A percentile compares a stretch with the other conserved stretches of the same genome.
These are phyloP conservation scores for Cyanoramphus novaezelandiae DNA, from an alignment of 2,113 vertebrate genomes.

Conservation along the genomic window DNA sequence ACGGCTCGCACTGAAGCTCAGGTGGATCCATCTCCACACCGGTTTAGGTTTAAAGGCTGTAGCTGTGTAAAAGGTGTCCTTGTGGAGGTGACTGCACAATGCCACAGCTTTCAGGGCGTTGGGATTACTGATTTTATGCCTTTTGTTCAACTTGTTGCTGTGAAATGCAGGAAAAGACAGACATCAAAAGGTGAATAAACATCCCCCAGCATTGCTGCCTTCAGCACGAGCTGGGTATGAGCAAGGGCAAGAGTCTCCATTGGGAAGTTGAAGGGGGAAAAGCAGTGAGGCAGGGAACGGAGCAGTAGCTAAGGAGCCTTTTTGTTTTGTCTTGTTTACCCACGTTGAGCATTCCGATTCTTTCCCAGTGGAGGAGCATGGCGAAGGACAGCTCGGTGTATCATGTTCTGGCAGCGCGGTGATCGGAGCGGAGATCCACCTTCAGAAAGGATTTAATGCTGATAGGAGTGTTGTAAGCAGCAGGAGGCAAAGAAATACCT, in stretches of 20 bases:
- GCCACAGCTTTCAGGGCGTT: not conserved
- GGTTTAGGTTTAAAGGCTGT: not conserved
- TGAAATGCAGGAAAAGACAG: not conserved
- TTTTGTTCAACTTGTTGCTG: not conserved
- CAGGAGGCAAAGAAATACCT: not conserved
- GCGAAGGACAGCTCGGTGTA: not conserved
- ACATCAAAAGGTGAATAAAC: not conserved
- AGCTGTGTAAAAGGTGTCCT: not conserved
- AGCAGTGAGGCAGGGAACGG: fast-evolving
- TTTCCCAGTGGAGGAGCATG: not conserved
- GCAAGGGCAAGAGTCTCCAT: not conserved
- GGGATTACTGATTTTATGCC: not conserved
- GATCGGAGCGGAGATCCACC: fast-evolving
- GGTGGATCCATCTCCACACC: not conserved
- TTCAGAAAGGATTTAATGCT: not conserved
- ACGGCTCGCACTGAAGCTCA: not conserved
- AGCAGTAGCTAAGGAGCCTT: not conserved
- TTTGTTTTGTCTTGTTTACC: not conserved
- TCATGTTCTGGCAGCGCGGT: fast-evolving
- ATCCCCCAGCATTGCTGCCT: not conserved
- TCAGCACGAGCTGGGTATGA: not conserved
- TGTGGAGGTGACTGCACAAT: not conserved
- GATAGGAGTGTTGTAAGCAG: not conserved
- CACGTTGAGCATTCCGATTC: not conserved
- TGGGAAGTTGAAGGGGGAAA: not conserved